These are phyloP conservation scores for Platysternon megacephalum DNA, from an alignment of 2,113 vertebrate species.

Conservation along the genomic window DNA sequence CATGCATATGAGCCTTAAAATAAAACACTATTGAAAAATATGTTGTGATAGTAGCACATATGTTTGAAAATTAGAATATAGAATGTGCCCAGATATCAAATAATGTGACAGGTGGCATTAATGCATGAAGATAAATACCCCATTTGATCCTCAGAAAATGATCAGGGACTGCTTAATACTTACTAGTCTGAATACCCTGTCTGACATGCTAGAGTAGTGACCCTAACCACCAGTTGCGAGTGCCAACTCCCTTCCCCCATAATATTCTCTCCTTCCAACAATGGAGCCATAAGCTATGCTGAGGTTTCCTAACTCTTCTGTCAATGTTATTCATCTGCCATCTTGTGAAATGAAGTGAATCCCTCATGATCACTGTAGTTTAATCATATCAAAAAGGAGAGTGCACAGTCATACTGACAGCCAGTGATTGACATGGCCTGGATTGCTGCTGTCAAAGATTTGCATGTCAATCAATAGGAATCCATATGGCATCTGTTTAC, in stretches of 20 bases:
- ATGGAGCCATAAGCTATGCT: not conserved
- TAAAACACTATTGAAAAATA: not conserved
- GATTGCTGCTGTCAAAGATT: slow-evolving; percentile 67
- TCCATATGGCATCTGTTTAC: slow-evolving; percentile 62
- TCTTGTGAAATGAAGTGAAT: not conserved
- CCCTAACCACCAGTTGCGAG: not conserved
- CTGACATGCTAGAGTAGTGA: accelerated
- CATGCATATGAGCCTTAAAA: not conserved
- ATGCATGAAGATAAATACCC: not conserved
- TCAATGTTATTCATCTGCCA: not conserved
- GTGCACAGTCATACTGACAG: slow-evolving; percentile 25
- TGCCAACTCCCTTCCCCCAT: not conserved
- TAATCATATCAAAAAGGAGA: slow-evolving; percentile 36
- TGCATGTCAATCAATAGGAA: slow-evolving; percentile 54
- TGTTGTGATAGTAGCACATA: not conserved
- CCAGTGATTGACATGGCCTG: slow-evolving; percentile 8
- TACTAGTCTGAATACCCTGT: accelerated
- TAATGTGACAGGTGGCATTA: not conserved
- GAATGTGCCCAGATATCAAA: not conserved
- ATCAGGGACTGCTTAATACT: not conserved
- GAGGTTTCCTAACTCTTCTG: not conserved
- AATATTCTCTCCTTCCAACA: not conserved
- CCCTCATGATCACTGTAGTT: not conserved
- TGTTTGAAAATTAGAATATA: not conserved
- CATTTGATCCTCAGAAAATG: not conserved